Base-by-base conservation (phyloP, 1,140 invertebrate genomes). In the Listronotus oregonensis region DNA sequence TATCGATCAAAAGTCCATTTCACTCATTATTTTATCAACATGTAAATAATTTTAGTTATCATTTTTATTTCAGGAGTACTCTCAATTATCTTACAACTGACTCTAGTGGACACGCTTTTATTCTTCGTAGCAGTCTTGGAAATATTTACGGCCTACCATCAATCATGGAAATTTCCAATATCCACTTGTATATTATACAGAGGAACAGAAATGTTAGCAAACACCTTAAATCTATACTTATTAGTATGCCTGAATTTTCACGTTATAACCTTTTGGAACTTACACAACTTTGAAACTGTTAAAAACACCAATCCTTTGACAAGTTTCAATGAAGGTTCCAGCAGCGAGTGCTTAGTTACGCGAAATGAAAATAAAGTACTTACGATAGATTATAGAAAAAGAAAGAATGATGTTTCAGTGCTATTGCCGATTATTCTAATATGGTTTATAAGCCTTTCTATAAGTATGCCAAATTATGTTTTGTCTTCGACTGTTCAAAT, bases 391-490 rank as follows among this genome's bases (percentile, higher is more conserved):
- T 83, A 83, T 56, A 66, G 78, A 39, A 71, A 80, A 37, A 68
- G 73, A 14, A 76, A 80, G 40, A 76, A 70, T 6, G 74, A 72
- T 66, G 71, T 85, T 32, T 77, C 80, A 11, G 79, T 84, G 6
- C 71, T 81, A 6, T 75, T 81, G 57, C 84, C 84, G 0, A 75
- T 75, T 27, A 70, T 82, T 44, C 81, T 85, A 59, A 77, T 85
- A 40, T 85, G 84, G 84, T 78, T 84, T 42, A 66, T 84, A 37
- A 79, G 82, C 51, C 72, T 79, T 9, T 85, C 84, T 3, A 64
- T 85, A 10, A 83, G 84, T 70, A 77, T 86, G 55, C 84, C 84
- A 10, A 79, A 84, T 61, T 84, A 82, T 66, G 73, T 71, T 6
- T 62, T 79, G 34, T 73, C 74, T 2, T 67, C 73, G 14, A 71